A percentile compares a stretch with the other conserved stretches of the same genome.
These are phyloP conservation scores for Mus spretus DNA, from an alignment of 2,797 vertebrate species.

Conservation along the genomic window DNA sequence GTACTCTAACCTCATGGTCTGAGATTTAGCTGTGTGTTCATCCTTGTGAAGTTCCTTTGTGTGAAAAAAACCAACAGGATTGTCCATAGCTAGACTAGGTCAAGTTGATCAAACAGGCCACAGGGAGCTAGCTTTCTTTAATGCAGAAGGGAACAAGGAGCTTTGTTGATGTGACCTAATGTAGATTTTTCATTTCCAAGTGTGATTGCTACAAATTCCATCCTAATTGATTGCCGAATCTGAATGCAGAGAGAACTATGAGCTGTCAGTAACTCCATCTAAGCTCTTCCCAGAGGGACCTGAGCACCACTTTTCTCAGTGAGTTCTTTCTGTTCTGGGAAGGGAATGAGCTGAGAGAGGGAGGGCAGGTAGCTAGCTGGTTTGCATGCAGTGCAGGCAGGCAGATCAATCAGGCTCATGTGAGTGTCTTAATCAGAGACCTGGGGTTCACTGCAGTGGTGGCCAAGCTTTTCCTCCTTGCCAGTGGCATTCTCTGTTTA, in stretches of 20 bases:
- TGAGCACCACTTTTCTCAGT: constrained; percentile 34
- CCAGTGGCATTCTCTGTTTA: constrained; percentile 85
- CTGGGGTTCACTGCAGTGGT: constrained; percentile 78
- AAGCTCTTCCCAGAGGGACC: constrained; percentile 64
- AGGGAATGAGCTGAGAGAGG: constrained; percentile 33
- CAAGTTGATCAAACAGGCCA: constrained; percentile 39
- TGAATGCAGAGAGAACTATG: constrained; percentile 65
- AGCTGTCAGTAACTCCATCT: constrained; percentile 71
- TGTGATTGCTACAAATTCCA: constrained; percentile 24
- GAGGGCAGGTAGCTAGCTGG: neutral
- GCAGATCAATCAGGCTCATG: constrained; percentile 82
- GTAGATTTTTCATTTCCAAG: constrained; percentile 77
- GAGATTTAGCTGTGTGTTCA: neutral
- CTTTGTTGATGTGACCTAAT: constrained; percentile 61
- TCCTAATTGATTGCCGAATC: constrained; percentile 69
- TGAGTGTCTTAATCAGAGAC: constrained; percentile 86
- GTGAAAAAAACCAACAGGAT: neutral
- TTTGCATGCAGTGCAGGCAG: constrained; percentile 80
- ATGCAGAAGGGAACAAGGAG: neutral
- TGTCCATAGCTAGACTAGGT: neutral
- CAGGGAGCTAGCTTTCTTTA: constrained; percentile 22
- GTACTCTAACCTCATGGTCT: accelerated
- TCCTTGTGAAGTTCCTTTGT: neutral
- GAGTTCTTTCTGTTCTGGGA: constrained; percentile 58
- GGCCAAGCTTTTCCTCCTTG: constrained; percentile 83